Base-by-base conservation (phyloP, 2,888 invertebrate species). In the Scrobipalpa costella region DNA sequence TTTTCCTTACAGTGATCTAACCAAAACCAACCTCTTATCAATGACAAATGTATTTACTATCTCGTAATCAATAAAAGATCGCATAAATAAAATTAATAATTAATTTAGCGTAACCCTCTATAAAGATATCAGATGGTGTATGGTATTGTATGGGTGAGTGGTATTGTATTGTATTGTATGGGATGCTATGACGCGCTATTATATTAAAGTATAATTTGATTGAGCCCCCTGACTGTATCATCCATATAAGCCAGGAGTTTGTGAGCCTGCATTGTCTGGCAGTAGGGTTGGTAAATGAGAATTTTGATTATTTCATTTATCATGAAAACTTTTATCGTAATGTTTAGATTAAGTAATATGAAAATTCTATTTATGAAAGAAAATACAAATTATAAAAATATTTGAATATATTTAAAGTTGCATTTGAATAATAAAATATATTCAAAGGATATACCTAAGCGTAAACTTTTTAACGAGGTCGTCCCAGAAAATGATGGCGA, bases 141-240 rank as follows among this genome's bases (percentile, higher is more conserved):
- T 55, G n/a, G 55, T 15, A 55, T 55, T 55, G 55, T 55, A 55
- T 55, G 55, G 55, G n/a, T 52, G 33, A 19, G 19, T 75, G 52
- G 52, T 52, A 27, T 21, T 52, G 50, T 52, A 52, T 75, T 27
- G 52, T 52, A 27, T 21, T 52, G 50, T 52, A 52, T 52, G 50
- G 50, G 11, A 34, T n/a, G 55, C 19, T 50, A 50, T 50, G 21
- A 21, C 34, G 72, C 75, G 72, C 75, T 82, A 81, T 86, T 86
- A 84, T 84, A 81, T 84, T 84, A 83, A 77, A 75, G 71, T 76
- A 83, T 88, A 86, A 88, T 83, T 86, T 79, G 81, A 87, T 87
- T 81, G 64, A 63, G 62, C 64, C 64, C 67, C 66, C 50, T 21
- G 50, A 52, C 50, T 66, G 55, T 55, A 55, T 55, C 55, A 34